Evolutionary conservation across 2,888 invertebrate genomes (phyloP), one percentile per base, ranked within the genome.

Genomic region (Folsomia manolachei): DNA sequence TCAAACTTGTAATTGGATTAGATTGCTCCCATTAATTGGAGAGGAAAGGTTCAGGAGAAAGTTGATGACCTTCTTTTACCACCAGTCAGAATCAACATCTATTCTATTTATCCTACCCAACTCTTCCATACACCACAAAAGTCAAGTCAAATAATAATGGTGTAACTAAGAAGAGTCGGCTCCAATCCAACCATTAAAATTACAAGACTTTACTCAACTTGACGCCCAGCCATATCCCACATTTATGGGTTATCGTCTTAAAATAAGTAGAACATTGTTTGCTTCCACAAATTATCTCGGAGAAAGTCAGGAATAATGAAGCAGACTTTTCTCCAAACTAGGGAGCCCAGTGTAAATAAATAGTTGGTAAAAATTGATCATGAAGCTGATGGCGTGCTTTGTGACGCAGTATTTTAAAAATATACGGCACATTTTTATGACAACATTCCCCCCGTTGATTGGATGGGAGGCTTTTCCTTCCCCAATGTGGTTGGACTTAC

Each of bases 371-470:
- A 39, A 39, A 39, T 39, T 39, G 39, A 14, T 39, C 14, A 14
- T 39, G 39, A 14, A 39, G 4, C 7, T 39, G 39, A 39, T 39
- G 39, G 39, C 14, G 7, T 14, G 7, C 39, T 39, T 39, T 39
- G 39, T 39, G 39, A 14, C 7, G 39, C 39, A 18, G 56, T 56
- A 56, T 56, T 56, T 56, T 56, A 66, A 66, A 66, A 66, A 66
- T 66, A 66, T 66, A n/a, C n/a, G 65, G 65, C 65, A 66, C 52
- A 52, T 51, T 66, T n/a, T 66, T 66, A 66, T 66, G 65, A 66
- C 23, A 66, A 66, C n/a, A 51, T 21, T 19, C n/a, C n/a, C n/a
- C n/a, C 65, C n/a, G 65, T 66, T 66, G 65, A 66, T 66, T 66
- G 65, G 65, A 66, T 66, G 21, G 65, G 65, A 2, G 51, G 4